Evolutionary conservation across 2,797 vertebrate species (phyloP), one percentile per base, ranked within the genome.

Genomic region (Buphagus erythrorhynchus): DNA sequence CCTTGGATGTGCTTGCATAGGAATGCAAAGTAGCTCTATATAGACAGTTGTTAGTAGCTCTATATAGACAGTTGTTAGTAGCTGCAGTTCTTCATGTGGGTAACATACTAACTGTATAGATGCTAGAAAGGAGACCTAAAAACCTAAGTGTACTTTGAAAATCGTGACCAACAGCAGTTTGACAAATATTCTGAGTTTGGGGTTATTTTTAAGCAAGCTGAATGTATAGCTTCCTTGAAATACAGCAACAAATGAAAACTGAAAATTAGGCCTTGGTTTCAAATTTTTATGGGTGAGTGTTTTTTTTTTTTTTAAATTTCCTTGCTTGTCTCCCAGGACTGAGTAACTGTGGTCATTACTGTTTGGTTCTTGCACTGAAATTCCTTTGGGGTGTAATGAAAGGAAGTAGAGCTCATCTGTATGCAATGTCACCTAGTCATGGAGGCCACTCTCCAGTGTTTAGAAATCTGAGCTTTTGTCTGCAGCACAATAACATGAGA

Each of bases 361-460:
- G 40, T 89, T 92, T 72, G 75, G 25, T 51, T 83, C 66, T 55
- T 79, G 63, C 29, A 24, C 82, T 76, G 89, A 88, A 67, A 61
- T 93, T 88, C 66, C 58, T 83, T 77, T 88, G 76, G 73, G 81
- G 36, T 57, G 31, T 80, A 84, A 61, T 90, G 85, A 94, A 95
- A 95, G 81, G 66, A 86, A 94, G 48, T 86, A 83, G 83, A 85
- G 16, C 71, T 94, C 79, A 96, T 97, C 85, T 91, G 88, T 92
- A 93, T 94, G 73, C 93, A 78, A 0, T 75, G 73, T 80, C 86
- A 89, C 78, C 55, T 93, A 87, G 49, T 62, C 73, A 95, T 67
- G 38, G 87, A 91, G 61, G 71, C 38, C 33, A 55, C 71, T 89
- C 26, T 75, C 21, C 61, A 73, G 19, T 6, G 0, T 90, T 88